Conservation (phyloP, 2,888 invertebrate genomes). For the Dasysyrphus tricinctus region DNA sequence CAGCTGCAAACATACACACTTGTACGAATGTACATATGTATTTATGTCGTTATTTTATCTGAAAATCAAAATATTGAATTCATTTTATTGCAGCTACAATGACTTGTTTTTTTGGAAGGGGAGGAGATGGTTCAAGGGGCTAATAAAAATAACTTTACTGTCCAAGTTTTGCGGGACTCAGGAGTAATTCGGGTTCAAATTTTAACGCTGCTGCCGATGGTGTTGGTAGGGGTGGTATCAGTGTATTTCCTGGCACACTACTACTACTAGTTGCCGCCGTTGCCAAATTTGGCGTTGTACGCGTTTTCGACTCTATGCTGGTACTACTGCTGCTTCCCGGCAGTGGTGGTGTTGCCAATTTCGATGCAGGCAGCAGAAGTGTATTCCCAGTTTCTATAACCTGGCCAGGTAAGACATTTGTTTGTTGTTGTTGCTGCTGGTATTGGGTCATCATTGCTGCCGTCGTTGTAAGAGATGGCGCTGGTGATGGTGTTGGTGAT, state of each 20-base stretch:
- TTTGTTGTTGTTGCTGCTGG: slow-evolving; percentile 72
- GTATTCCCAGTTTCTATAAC: slow-evolving; percentile 78
- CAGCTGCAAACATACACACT: background rate
- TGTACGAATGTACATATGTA: background rate
- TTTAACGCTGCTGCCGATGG: slow-evolving; percentile 76
- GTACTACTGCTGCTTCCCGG: slow-evolving; percentile 49
- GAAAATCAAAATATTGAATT: slow-evolving; percentile 42
- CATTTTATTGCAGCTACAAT: slow-evolving; percentile 33
- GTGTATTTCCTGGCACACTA: slow-evolving; percentile 61
- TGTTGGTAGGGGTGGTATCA: slow-evolving; percentile 68
- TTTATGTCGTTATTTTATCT: slow-evolving; percentile 30
- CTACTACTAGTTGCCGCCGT: slow-evolving; percentile 52
- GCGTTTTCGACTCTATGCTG: slow-evolving; percentile 48
- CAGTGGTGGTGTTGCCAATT: slow-evolving; percentile 73
- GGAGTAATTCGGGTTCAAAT: slow-evolving; percentile 82
- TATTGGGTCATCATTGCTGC: slow-evolving; percentile 53
- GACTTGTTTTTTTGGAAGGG: slow-evolving; percentile 20
- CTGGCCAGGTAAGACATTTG: slow-evolving; percentile 68
- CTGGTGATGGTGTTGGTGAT: slow-evolving; percentile 61
- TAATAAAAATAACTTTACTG: slow-evolving; percentile 78
- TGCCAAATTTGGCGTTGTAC: slow-evolving; percentile 54
- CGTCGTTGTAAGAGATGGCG: slow-evolving; percentile 60
- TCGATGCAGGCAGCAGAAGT: slow-evolving; percentile 79
- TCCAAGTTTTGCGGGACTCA: slow-evolving; percentile 83
- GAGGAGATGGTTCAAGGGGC: background rate